Base-by-base conservation (phyloP, 37 sponge, comb jelly and placozoan species). In the Beroe forskalii region DNA sequence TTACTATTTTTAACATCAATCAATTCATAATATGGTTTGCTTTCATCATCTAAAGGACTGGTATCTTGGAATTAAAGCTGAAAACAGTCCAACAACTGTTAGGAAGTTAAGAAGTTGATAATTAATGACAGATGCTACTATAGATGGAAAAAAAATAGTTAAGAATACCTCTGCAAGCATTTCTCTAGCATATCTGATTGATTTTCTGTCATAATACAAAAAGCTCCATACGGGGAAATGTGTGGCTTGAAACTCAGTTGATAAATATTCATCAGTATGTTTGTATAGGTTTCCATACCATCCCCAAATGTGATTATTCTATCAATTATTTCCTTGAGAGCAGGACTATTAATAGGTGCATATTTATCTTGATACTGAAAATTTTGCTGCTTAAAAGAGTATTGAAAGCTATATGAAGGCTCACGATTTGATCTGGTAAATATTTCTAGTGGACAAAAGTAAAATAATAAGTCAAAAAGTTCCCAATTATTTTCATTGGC, bases 141-240 rank as follows among this genome's bases (percentile, higher is more conserved):
- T n/a, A n/a, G n/a, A n/a, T n/a, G n/a, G n/a, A n/a, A n/a, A n/a
- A n/a, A n/a, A n/a, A n/a, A n/a, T n/a, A n/a, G n/a, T n/a, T n/a
- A n/a, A n/a, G n/a, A n/a, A n/a, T n/a, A n/a, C n/a, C n/a, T n/a
- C n/a, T n/a, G n/a, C 43, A 80, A 37, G 31, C 86, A 80, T 23
- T 3, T 24, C 12, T 80, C 86, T 8, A 80, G 86, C 3, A 25
- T 28, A 1, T 80, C 55, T 42, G 86, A 44, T 24, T 25, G 20
- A 42, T 80, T 44, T 44, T 80, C 86, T n/a, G 86, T 80, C 43
- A 80, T 1, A 43, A 80, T 12, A 43, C 86, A 80, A 80, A 42
- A 80, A 6, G 30, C 35, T 43, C 42, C 27, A 20, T 80, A 44
- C 40, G 44, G 24, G 14, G 86, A 80, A 41, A 80, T 42, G 22